These are phyloP conservation scores for Heliangelus exortis DNA, from an alignment of 2,797 vertebrate species.

Conservation along the genomic window DNA sequence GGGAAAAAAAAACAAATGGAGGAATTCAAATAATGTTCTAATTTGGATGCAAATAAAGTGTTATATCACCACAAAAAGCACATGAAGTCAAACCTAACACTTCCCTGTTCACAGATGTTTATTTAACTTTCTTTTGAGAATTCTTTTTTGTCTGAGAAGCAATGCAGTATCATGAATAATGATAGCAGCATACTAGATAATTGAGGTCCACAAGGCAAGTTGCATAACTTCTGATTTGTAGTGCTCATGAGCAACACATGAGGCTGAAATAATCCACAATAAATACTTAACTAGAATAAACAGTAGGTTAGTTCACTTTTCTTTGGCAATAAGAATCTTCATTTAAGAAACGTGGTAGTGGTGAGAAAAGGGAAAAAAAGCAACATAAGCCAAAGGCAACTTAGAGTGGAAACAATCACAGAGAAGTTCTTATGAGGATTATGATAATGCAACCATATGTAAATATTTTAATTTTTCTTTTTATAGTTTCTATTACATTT, in stretches of 20 bases:
- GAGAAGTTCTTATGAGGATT: background rate
- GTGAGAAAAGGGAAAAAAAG: background rate
- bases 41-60: background rate
- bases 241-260: background rate
- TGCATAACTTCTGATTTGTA: background rate
- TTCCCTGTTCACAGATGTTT: background rate
- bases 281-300: background rate
- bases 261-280: background rate
- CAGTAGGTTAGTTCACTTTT: background rate
- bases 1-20: fast-evolving
- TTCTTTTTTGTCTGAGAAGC: background rate
- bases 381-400: background rate
- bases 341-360: background rate
- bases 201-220: background rate
- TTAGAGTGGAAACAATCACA: background rate
- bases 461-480: background rate
- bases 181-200: background rate
- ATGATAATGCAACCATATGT: background rate
- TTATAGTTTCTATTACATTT: background rate
- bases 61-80: background rate
- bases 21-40: background rate
- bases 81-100: background rate
- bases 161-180: background rate
- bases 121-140: background rate
- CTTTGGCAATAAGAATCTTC: background rate